Base-by-base conservation (phyloP, 1,140 invertebrate species). In the Rhyzopertha dominica region DNA sequence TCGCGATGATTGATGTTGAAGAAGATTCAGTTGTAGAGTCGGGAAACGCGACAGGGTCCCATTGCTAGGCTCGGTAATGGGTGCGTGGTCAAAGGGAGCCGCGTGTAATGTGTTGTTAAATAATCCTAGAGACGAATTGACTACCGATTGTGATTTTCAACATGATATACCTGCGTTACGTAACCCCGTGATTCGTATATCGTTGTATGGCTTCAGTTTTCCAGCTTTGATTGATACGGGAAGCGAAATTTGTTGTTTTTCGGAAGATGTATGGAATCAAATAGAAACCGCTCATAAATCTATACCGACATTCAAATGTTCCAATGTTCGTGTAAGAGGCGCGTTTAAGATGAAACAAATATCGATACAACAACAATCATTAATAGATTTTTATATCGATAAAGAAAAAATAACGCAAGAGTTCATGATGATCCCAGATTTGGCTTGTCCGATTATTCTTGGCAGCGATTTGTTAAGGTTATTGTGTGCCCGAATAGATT, bases 341-440 rank as follows among this genome's bases (percentile, higher is more conserved):
- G 36, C 19, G 2, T 24, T 23, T 22, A 38, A 38, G 26, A n/a
- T 23, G 10, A 38, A 38, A 38, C 17, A 36, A 36, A n/a, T 5
- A 10, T 4, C 13, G 2, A 18, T 35, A 12, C 4, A 10, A 26
- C 32, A 35, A 16, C 13, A 35, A 17, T 36, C 34, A 18, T 36
- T 36, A 4, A 7, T 36, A 16, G 18, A 16, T 3, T 19, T 36
- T 36, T 36, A 16, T 8, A 36, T 36, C 13, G 18, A 12, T 19
- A 12, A 36, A 9, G 18, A 16, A 19, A 19, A 7, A 19, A 19
- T 36, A 9, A 12, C 12, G 13, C 22, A 16, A 1, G 34, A 36
- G 22, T 36, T 36, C 22, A 19, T 36, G 4, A 4, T 10, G 22
- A 17, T 16, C 22, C 4, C 34, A n/a, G 34, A 35, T 16, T 8